Conservation (phyloP, 2,888 invertebrate species). For the Troides helena region DNA sequence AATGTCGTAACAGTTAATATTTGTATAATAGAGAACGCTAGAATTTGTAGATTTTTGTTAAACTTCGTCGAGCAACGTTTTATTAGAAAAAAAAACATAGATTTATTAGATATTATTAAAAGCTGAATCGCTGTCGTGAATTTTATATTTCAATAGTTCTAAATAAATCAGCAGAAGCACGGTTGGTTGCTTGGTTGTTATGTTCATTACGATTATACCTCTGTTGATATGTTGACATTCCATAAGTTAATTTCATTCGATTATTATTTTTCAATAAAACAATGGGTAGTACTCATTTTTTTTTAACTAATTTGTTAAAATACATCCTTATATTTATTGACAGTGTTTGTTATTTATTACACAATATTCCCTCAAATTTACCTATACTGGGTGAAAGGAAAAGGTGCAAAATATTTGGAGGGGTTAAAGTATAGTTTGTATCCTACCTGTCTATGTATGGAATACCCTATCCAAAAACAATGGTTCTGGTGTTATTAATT, state of each 20-base stretch:
- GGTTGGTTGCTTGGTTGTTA: slow-evolving; percentile 11
- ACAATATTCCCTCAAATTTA: not conserved
- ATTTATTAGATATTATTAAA: not conserved
- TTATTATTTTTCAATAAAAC: slow-evolving; percentile 6
- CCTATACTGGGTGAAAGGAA: not conserved
- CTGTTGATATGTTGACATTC: slow-evolving; percentile 24
- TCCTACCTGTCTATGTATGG: too few species aligned
- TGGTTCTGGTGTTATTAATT: too few species aligned
- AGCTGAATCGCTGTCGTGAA: not conserved
- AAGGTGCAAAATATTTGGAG: too few species aligned
- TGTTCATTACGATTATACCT: slow-evolving; percentile 6
- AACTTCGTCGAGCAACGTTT: not conserved
- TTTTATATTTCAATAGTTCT: not conserved
- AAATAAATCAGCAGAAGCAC: not conserved
- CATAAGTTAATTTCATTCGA: slow-evolving; percentile 18
- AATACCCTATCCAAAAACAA: too few species aligned
- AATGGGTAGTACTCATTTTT: slow-evolving; percentile 15
- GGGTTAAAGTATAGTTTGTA: too few species aligned
- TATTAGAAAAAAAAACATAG: not conserved
- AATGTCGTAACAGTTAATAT: not conserved
- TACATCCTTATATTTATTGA: slow-evolving; percentile 25
- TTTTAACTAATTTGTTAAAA: slow-evolving; percentile 20
- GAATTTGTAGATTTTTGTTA: slow-evolving; percentile 3
- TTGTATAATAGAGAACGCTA: not conserved
- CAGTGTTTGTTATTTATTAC: not conserved